Percentiles rank a stretch among this genome's conserved stretches.
These are phyloP conservation scores for Steinernema khuongi DNA, from an alignment of 1,140 invertebrate genomes.

Conservation along the genomic window DNA sequence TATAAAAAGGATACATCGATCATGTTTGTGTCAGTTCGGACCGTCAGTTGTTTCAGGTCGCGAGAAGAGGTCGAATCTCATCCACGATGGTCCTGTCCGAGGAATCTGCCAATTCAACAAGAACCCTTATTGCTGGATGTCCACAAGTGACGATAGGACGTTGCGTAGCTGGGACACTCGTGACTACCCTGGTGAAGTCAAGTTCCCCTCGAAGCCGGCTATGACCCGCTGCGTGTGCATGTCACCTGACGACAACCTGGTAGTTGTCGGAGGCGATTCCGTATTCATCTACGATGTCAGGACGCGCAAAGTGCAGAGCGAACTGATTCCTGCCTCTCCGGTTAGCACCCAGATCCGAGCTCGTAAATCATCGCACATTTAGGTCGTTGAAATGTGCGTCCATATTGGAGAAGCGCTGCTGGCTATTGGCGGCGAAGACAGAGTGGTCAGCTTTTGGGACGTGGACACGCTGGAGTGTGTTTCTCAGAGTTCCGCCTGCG, in stretches of 20 bases:
- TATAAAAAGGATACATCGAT: background rate
- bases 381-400: background rate
- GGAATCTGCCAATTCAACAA: constrained; percentile 3
- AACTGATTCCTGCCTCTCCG: background rate
- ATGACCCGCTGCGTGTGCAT: background rate
- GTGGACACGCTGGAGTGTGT: background rate
- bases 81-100: background rate
- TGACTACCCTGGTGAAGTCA: background rate
- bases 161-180: background rate
- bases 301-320: background rate
- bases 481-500: background rate
- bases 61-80: background rate
- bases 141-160: background rate
- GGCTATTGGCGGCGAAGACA: background rate
- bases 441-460: constrained; percentile 1
- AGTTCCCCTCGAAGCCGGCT: background rate
- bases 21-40: background rate
- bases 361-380: background rate
- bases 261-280: background rate
- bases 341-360: background rate
- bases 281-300: background rate
- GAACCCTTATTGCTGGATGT: constrained; percentile 1
- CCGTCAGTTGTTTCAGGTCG: background rate
- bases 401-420: background rate
- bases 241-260: background rate